Conservation (phyloP, 2,113 vertebrate species). For the Empidonax alnorum region DNA sequence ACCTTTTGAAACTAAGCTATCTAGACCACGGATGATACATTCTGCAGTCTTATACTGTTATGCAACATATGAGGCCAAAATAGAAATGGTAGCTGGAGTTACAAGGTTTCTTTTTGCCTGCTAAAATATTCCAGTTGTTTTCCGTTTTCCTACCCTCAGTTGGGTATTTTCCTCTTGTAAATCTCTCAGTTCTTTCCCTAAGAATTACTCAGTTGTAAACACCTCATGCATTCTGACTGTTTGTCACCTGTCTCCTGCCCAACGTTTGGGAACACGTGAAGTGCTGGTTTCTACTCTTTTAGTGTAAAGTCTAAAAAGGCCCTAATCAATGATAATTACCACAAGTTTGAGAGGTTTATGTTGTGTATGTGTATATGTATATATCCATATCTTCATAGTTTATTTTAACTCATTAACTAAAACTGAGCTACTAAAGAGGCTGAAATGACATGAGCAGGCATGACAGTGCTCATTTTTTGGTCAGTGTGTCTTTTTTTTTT, state of each 20-base stretch:
- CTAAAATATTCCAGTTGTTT: not conserved
- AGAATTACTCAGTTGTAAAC: not conserved
- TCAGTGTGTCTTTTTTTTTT: not conserved
- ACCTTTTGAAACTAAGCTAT: not conserved
- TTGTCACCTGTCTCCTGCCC: not conserved
- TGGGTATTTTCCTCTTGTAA: not conserved
- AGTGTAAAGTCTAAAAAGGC: not conserved
- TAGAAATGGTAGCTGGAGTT: not conserved
- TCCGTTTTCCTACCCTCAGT: not conserved
- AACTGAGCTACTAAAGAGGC: not conserved
- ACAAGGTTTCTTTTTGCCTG: not conserved
- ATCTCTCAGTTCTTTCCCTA: not conserved
- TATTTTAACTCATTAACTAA: not conserved
- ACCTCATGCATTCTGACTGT: not conserved
- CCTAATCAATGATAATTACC: not conserved
- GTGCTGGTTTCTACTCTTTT: not conserved
- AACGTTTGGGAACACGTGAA: accelerated
- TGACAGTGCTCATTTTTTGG: not conserved
- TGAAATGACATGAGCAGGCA: not conserved
- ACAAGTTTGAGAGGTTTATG: not conserved
- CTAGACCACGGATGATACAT: not conserved
- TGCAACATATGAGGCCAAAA: not conserved
- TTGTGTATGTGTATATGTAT: not conserved
- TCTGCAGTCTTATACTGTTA: not conserved
- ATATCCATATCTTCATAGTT: not conserved